A percentile compares a stretch with the other conserved stretches of the same genome.
Conservation (phyloP, 2,888 invertebrate genomes). For the Perizoma flavofasciatum region DNA sequence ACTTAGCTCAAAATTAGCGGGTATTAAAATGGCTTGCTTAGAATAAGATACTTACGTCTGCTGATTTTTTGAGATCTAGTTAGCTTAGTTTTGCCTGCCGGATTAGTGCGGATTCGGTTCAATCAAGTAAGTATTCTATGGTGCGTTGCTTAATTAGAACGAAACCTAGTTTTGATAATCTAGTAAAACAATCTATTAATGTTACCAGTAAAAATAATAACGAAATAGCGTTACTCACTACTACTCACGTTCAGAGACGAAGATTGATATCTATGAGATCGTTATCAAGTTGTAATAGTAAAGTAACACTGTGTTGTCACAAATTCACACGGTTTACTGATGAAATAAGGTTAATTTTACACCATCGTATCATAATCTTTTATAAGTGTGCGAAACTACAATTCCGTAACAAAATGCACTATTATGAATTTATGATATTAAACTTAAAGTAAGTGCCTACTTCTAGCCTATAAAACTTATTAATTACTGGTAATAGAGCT, state of each 20-base stretch:
- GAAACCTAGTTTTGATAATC: too few relatives aligned
- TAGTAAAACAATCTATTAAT: too few relatives aligned
- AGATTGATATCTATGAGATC: not conserved
- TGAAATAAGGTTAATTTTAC: slow-evolving; percentile 36
- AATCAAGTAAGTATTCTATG: too few relatives aligned
- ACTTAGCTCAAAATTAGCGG: slow-evolving; percentile 16
- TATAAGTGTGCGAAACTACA: slow-evolving; percentile 21
- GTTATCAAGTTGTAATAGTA: too few relatives aligned
- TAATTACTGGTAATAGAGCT: slow-evolving; percentile 1
- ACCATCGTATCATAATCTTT: slow-evolving; percentile 28
- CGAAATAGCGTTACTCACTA: too few relatives aligned
- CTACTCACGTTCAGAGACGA: too few relatives aligned
- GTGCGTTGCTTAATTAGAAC: too few relatives aligned
- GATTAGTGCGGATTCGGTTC: too few relatives aligned
- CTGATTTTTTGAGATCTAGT: too few relatives aligned
- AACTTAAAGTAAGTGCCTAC: slow-evolving; percentile 3
- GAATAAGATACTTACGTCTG: not conserved
- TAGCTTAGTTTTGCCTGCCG: too few relatives aligned
- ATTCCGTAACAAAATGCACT: slow-evolving; percentile 17
- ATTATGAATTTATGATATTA: slow-evolving; percentile 12
- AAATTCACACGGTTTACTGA: slow-evolving; percentile 40
- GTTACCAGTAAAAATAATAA: too few relatives aligned
- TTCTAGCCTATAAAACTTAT: slow-evolving; percentile 5
- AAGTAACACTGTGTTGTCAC: not conserved
- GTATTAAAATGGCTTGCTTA: not conserved